phyloP scores from a whole-genome alignment of 1,140 invertebrate species.

The Drosophila pandora region DNA sequence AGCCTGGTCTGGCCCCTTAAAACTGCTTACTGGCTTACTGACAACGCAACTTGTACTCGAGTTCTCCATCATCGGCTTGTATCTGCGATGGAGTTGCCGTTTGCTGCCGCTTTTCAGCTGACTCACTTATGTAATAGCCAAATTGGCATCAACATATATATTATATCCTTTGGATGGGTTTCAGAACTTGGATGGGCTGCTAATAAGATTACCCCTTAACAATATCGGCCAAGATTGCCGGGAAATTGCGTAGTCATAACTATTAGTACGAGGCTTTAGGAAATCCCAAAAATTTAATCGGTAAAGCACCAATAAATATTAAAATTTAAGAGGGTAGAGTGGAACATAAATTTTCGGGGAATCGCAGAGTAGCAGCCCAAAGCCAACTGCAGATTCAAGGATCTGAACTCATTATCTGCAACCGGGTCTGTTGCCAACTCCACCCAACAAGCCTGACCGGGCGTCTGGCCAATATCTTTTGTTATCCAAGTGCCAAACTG shows the following conservation, averaged over 20 bases:
- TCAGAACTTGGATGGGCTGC: slow-evolving; percentile 3
- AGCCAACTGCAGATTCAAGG: slow-evolving; percentile 9
- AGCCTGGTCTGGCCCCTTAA: not conserved
- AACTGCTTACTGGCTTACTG: slow-evolving; percentile 44
- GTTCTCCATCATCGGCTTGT: slow-evolving; percentile 3
- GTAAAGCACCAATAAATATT: not conserved
- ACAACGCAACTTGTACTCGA: slow-evolving; percentile 38
- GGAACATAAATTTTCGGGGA: slow-evolving; percentile 10
- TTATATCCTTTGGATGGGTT: slow-evolving; percentile 48
- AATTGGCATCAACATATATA: slow-evolving; percentile 82
- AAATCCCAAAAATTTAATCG: not conserved
- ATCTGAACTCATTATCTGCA: slow-evolving; percentile 30
- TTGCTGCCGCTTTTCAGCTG: slow-evolving; percentile 56
- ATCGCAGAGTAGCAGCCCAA: not conserved
- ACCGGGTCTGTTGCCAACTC: slow-evolving; percentile 1
- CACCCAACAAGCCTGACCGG: not conserved
- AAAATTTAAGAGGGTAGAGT: not conserved
- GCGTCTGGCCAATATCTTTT: slow-evolving; percentile 47
- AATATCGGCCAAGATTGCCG: slow-evolving; percentile 10
- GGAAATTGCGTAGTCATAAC: slow-evolving; percentile 58
- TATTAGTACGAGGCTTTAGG: slow-evolving; percentile 34
- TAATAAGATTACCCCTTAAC: slow-evolving; percentile 50
- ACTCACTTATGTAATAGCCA: slow-evolving; percentile 79
- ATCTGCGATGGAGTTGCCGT: slow-evolving; percentile 18
- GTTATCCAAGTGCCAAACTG: slow-evolving; percentile 43